phyloP scores from a whole-genome alignment of 2,888 invertebrate genomes.

The Caenorhabditis sp. region DNA sequence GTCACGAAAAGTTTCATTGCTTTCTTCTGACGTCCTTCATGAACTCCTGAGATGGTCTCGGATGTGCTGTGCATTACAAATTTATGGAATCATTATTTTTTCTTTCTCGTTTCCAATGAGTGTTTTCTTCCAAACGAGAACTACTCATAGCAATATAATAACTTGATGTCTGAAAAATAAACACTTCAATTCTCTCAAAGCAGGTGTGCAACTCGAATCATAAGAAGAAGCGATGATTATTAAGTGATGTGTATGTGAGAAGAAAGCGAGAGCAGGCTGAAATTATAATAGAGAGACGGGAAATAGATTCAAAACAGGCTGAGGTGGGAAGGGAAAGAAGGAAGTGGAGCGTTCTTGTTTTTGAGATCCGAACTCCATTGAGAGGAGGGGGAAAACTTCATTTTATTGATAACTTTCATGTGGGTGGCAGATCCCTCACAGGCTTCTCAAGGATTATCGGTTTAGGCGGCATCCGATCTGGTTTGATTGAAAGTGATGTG shows the following conservation, averaged over 20 bases:
- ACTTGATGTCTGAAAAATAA: conserved; percentile 36
- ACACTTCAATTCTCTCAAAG: not conserved
- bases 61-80: conserved; percentile 30
- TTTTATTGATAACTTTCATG: conserved; percentile 20
- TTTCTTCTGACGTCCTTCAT: conserved; percentile 28
- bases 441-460: conserved; percentile 32
- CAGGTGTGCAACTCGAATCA: conserved; percentile 26
- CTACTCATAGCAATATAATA: conserved; percentile 15
- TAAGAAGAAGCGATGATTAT: not conserved
- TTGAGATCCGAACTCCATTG: conserved; percentile 23
- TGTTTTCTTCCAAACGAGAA: not conserved
- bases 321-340: conserved; percentile 29
- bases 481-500: not conserved
- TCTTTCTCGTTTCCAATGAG: conserved; percentile 5
- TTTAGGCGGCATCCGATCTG: no score
- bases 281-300: conserved; percentile 13
- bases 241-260: conserved; percentile 30
- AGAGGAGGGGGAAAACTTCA: conserved; percentile 2
- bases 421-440: conserved; percentile 22
- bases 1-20: conserved; percentile 29
- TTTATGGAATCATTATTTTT: conserved; percentile 16
- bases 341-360: conserved; percentile 20
- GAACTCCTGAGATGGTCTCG: not conserved
- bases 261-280: conserved; percentile 33
- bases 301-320: conserved; percentile 3